These are phyloP conservation scores for Echinarachnius parma DNA, from an alignment of 53 echinoderm and acorn worm genomes.

Conservation along the genomic window DNA sequence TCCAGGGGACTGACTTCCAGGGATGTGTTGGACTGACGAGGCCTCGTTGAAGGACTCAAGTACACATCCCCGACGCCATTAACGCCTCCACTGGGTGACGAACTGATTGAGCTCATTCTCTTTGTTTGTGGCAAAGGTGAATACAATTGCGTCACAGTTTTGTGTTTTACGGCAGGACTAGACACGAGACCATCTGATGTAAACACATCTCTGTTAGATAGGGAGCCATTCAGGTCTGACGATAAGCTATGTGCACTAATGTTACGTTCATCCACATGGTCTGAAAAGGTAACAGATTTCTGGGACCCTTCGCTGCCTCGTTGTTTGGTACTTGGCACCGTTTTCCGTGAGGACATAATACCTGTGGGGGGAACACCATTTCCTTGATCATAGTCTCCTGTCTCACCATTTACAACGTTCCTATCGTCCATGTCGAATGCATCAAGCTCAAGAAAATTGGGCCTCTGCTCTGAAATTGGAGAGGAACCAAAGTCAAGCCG, in stretches of 20 bases:
- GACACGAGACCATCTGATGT: neutral
- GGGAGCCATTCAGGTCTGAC: neutral
- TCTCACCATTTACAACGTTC: neutral
- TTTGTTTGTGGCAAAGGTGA: too few relatives aligned
- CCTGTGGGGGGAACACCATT: neutral
- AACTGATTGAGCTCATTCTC: too few relatives aligned
- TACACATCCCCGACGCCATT: constrained; percentile 47
- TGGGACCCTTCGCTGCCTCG: constrained; percentile 71
- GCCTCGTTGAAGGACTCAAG: constrained; percentile 47
- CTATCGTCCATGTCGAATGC: neutral
- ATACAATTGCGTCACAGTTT: too few relatives aligned
- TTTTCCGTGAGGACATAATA: neutral
- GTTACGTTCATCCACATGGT: constrained; percentile 52
- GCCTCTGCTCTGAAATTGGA: neutral
- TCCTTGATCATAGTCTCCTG: too few relatives aligned
- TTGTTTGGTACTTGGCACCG: neutral
- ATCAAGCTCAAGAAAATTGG: neutral
- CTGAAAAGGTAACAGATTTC: constrained; percentile 85
- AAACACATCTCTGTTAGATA: constrained; percentile 18
- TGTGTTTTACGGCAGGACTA: neutral
- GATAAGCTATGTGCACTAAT: constrained; percentile 3
- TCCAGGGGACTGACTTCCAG: constrained; percentile 36
- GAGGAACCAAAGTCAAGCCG: neutral
- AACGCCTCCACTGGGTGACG: too few relatives aligned
- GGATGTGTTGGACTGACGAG: constrained; percentile 8